Evolutionary conservation across 2,113 vertebrate genomes (phyloP).

Genomic region (Bothrops jararaca): DNA sequence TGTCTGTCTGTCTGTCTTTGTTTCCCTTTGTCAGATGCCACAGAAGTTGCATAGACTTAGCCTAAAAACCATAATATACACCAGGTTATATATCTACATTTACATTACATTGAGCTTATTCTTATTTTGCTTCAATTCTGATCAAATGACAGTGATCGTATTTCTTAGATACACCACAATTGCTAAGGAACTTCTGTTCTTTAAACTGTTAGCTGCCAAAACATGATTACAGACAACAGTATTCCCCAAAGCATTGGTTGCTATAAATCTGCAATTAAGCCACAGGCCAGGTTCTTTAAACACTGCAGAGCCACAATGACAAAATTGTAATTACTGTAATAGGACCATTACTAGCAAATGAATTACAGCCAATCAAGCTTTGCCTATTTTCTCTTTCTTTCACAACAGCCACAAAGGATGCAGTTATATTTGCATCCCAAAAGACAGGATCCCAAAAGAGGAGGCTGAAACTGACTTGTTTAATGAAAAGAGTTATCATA

Average conservation of each 20-base stretch:
- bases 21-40: neutral
- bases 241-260: constrained; percentile 47
- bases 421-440: neutral
- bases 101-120: neutral
- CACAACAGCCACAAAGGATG: neutral
- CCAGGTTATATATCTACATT: neutral
- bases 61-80: neutral
- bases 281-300: constrained; percentile 58
- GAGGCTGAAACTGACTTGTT: accelerated
- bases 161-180: constrained; percentile 7
- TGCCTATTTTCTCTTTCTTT: constrained; percentile 17
- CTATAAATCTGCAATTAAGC: constrained; percentile 62
- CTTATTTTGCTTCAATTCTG: constrained; percentile 2
- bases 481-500: neutral
- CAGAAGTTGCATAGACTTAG: neutral
- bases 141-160: constrained; percentile 13
- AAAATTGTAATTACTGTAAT: constrained; percentile 56
- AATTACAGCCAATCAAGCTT: constrained; percentile 38
- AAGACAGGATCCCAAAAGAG: neutral
- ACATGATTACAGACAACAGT: constrained; percentile 4
- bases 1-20: neutral
- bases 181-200: constrained; percentile 26
- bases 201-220: constrained; percentile 45
- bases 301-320: constrained; percentile 45
- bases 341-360: constrained; percentile 47